phyloP scores from a whole-genome alignment of 2,797 vertebrate genomes.

The Notoglanidium macrostoma region DNA sequence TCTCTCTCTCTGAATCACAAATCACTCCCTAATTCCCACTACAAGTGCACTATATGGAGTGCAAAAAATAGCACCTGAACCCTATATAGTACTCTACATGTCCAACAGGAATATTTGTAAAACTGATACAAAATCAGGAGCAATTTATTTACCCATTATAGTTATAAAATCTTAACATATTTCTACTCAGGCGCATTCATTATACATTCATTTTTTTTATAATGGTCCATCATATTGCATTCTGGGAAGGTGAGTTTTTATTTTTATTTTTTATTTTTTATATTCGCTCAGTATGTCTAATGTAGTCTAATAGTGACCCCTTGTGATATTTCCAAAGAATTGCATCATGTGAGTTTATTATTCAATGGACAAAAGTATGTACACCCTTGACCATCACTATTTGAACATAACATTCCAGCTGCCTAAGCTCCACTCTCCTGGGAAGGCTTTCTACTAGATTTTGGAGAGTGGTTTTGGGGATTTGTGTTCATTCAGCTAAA shows the following conservation, averaged over 20 bases:
- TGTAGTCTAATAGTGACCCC: slow-evolving; percentile 57
- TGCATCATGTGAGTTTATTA: background rate
- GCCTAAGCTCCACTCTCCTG: background rate
- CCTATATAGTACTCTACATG: background rate
- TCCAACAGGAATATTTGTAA: background rate
- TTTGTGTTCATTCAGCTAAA: background rate
- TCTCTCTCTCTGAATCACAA: background rate
- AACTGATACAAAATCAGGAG: background rate
- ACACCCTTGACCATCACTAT: background rate
- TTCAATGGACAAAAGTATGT: background rate
- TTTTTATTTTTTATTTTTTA: no score
- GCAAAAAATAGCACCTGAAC: background rate
- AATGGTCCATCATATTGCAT: slow-evolving; percentile 31
- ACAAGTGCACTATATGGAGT: background rate
- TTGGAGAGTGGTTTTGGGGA: background rate
- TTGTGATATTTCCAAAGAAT: slow-evolving; percentile 43
- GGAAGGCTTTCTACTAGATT: background rate
- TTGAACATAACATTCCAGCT: background rate
- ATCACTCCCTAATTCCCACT: background rate
- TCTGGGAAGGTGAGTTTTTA: slow-evolving; percentile 52
- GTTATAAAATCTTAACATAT: background rate
- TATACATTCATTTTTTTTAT: background rate
- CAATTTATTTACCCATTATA: background rate
- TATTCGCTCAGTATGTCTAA: background rate
- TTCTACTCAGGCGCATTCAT: slow-evolving; percentile 44